Percentiles rank a stretch among this genome's conserved stretches.
These are phyloP conservation scores for Phalacrocorax brasilianus DNA, from an alignment of 2,113 vertebrate species.

Conservation along the genomic window DNA sequence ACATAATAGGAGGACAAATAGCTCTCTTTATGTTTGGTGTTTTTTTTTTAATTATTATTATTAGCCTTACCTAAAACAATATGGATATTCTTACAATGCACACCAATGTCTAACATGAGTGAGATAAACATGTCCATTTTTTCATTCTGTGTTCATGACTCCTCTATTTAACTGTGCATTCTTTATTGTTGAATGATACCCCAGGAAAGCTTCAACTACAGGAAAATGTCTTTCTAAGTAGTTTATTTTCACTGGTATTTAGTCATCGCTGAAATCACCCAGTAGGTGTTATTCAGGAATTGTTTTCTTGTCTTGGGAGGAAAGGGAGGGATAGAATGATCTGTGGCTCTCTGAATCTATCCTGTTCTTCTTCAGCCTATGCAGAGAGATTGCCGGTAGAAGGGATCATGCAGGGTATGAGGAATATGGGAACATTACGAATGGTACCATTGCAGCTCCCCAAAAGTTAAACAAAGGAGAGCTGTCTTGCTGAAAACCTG, in stretches of 20 bases:
- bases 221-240: background rate
- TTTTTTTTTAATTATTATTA: background rate
- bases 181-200: background rate
- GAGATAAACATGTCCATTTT: background rate
- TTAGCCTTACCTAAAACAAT: background rate
- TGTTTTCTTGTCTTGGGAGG: background rate
- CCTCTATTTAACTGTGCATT: background rate
- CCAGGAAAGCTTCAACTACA: background rate
- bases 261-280: background rate
- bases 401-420: background rate
- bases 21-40: background rate
- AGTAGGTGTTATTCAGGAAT: background rate
- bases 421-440: background rate
- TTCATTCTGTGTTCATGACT: background rate
- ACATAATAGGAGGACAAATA: background rate
- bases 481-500: background rate
- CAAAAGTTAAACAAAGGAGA: background rate
- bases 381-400: background rate
- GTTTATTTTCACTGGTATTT: background rate
- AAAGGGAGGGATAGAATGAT: background rate
- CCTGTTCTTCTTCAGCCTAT: background rate
- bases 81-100: background rate
- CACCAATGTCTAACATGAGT: background rate
- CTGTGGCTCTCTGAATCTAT: background rate
- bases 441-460: background rate